Base-by-base conservation (phyloP, 1,140 invertebrate genomes). In the Drosophila bocki region DNA sequence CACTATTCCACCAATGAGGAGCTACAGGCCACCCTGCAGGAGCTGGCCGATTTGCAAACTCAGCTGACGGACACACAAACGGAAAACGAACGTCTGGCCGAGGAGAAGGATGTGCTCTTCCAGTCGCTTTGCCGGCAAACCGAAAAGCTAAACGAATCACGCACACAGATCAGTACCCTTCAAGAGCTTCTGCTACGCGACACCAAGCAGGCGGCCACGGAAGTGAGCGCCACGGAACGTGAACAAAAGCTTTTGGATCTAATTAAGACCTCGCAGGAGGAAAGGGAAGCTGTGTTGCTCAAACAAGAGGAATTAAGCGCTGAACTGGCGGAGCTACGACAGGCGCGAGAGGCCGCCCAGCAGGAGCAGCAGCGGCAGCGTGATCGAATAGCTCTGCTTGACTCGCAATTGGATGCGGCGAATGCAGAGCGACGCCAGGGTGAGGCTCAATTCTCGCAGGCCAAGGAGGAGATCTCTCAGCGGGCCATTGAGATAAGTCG, bases 71-170 rank as follows among this genome's bases (percentile, higher is more conserved):
- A 98, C 86, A 94, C 98, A 3, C 97, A 98, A 91, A 94, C 96
- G 5, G 97, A 98, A 91, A 98, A 98, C 93, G 96, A 98, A 80
- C 94, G 96, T 67, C 94, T 99, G 17, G 94, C 95, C 37, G 97
- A 98, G 80, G 98, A 99, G 93, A 98, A 98, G 93, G 95, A 95
- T 78, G 96, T 98, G 17, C 94, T 98, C 56, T 94, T 98, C 32
- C 97, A 98, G 91, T 98, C 97, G n/a, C 93, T 98, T 3, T 98
- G 97, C 91, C 95, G 97, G 15, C 98, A 98, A 93, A 98, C 97
- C 3, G 97, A 98, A 92, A 97, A 98, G 93, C 93, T 98, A 0
- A 97, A 98, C 92, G 97, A 98, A 81, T 96, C 96, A 17, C 94
- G 96, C 74, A 95, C 95, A 0, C 92, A 95, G 93, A 94, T 94